phyloP scores from a whole-genome alignment of 2,888 invertebrate genomes.

The Polydrusus pterygomalis region DNA sequence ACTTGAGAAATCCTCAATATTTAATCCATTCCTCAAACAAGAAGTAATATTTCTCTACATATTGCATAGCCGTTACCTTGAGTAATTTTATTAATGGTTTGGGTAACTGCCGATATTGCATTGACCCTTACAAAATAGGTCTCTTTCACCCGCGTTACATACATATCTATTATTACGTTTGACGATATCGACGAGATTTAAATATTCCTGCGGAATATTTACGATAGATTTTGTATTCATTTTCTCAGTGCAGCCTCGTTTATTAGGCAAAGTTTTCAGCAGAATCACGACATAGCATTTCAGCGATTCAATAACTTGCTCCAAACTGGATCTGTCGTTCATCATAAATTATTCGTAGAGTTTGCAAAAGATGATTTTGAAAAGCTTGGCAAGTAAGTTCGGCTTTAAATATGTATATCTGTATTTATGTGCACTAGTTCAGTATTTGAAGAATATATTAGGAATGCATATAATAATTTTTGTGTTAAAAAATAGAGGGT shows the following conservation, averaged over 20 bases:
- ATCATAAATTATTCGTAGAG: slow-evolving; percentile 46
- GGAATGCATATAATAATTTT: too few relatives aligned
- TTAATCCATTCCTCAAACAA: too few relatives aligned
- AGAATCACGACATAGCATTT: slow-evolving; percentile 27
- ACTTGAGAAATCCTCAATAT: too few relatives aligned
- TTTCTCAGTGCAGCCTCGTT: not conserved
- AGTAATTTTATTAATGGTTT: too few relatives aligned
- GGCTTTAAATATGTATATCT: slow-evolving; percentile 39
- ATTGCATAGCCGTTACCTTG: too few relatives aligned
- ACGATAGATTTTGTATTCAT: not conserved
- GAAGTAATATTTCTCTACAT: too few relatives aligned
- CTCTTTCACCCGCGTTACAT: not conserved
- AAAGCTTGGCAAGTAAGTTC: slow-evolving; percentile 39
- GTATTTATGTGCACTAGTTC: slow-evolving; percentile 9
- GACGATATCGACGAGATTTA: not conserved
- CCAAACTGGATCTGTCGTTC: slow-evolving; percentile 33
- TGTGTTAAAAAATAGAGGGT: too few relatives aligned
- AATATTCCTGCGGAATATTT: slow-evolving; percentile 1
- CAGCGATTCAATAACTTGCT: slow-evolving; percentile 44
- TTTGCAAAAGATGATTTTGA: slow-evolving; percentile 41
- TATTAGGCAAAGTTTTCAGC: slow-evolving; percentile 21
- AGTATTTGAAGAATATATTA: too few relatives aligned
- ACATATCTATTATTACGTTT: not conserved
- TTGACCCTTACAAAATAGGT: too few relatives aligned
- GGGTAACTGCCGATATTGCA: too few relatives aligned